Evolutionary conservation across 2,888 invertebrate species (phyloP), one percentile per base, ranked within the genome.

Genomic region (Cheilosia vernalis): DNA sequence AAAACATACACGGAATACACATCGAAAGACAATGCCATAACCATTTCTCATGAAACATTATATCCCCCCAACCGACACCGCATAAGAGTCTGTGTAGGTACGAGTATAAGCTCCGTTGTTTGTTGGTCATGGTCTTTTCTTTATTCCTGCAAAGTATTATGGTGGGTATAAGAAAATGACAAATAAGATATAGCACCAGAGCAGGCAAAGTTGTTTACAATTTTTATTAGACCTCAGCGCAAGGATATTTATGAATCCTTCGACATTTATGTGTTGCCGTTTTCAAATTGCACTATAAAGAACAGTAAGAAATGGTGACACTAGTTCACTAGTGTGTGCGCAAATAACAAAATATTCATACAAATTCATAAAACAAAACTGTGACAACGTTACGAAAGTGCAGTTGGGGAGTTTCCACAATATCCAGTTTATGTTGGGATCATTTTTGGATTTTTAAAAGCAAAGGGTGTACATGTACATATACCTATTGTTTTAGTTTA

Each of bases 141-240:
- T 69, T 24, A 24, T 30, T 69, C n/a, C 44, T 69, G 69, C 56
- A 37, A 27, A 63, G 61, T 40, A 37, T 37, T n/a, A n/a, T n/a
- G n/a, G 2, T 3, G 15, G 13, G 10, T 24, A 24, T 51, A 51
- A 13, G 19, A 24, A 30, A 55, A 74, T 56, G 60, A 60, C 67
- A 67, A 81, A 69, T 63, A 53, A 37, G 15, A 42, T 55, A 70
- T 63, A 63, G 40, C 4, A 24, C 7, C 19, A 15, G 30, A 55
- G 37, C 27, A 27, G 24, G 69, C 27, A 51, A 56, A 69, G 69
- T 69, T 81, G 69, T 76, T 81, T 81, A 69, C 81, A 77, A 77
- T 82, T 82, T 80, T 82, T 82, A 82, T 77, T 51, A 64, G 81
- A 77, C 77, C 58, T 67, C 69, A 66, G 81, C 76, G 76, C 64